Evolutionary conservation across 1,140 invertebrate genomes (phyloP), one percentile per base, ranked within the genome.

Genomic region (Ceratitis capitata): DNA sequence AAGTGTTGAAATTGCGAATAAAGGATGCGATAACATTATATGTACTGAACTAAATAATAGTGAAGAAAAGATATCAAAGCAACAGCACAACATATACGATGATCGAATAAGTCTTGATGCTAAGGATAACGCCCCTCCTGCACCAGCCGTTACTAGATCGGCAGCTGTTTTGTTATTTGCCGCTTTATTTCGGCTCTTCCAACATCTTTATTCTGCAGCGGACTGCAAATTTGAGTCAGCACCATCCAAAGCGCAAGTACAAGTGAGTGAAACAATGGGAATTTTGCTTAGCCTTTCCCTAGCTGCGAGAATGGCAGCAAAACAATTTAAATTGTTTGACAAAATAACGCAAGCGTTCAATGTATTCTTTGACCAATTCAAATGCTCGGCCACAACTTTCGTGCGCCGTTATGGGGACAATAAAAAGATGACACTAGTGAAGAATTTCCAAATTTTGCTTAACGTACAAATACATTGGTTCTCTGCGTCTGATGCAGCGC

Each of bases 391-490:
- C 26, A 88, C 90, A 56, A 61, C 39, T 3, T 91, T 88, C 87
- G 89, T 91, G 5, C 87, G 88, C n/a, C 89, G 89, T 10, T 85
- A 89, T 19, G 90, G 90, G 9, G 89, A 89, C n/a, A 86, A 90
- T 35, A 91, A 88, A 82, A 87, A 88, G 2, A 39, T 61, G 1
- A 78, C 87, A 9, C 88, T 91, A 10, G 47, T 91, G 0, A 87
- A 85, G 53, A 89, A 91, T 83, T 56, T 91, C 1, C n/a, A 87
- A 7, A n/a, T 90, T 10, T 14, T 90, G 3, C 53, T 89, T 3
- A 88, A 90, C 19, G 83, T 91, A 83, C 32, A 90, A 19, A 51
- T 87, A 26, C 86, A 87, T n/a, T 91, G 90, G 90, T 86, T 87
- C 16, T 88, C 86, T n/a, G 74, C 86, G 0, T 82, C 86, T 0